Percentiles rank a stretch among this genome's conserved stretches.
Evolutionary conservation across 2,113 vertebrate genomes (phyloP).

Genomic region (Pavo muticus): DNA sequence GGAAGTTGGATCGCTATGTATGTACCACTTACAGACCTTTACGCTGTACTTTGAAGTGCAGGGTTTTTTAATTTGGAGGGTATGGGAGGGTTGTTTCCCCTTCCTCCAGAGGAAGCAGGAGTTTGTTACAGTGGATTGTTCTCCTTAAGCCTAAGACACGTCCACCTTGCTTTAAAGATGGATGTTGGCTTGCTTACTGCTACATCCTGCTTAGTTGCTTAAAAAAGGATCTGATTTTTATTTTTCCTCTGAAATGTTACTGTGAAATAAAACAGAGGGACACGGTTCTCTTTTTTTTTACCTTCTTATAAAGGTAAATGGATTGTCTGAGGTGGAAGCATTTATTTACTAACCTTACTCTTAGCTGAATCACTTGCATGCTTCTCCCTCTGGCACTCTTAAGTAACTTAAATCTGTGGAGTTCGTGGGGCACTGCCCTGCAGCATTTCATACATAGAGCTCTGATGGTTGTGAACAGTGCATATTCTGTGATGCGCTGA

Average conservation of each 20-base stretch:
- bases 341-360: not conserved
- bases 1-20: slow-evolving; percentile 97
- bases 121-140: not conserved
- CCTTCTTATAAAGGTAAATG: not conserved
- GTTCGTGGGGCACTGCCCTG: accelerated
- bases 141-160: not conserved
- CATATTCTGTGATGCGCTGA: not conserved
- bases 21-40: slow-evolving; percentile 38
- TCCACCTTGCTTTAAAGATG: not conserved
- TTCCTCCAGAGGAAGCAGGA: not conserved
- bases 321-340: not conserved
- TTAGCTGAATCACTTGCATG: accelerated
- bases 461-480: too few relatives aligned
- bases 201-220: not conserved
- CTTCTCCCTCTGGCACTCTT: not conserved
- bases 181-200: not conserved
- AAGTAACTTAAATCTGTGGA: not conserved
- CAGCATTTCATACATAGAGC: accelerated
- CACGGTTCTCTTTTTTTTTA: not conserved
- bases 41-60: not conserved
- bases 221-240: not conserved
- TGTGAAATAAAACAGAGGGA: not conserved
- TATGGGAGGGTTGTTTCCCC: not conserved
- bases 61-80: not conserved
- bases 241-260: not conserved